Percentiles rank a stretch among this genome's conserved stretches.
These are phyloP conservation scores for Philonicus albiceps DNA, from an alignment of 2,888 invertebrate genomes.

Conservation along the genomic window DNA sequence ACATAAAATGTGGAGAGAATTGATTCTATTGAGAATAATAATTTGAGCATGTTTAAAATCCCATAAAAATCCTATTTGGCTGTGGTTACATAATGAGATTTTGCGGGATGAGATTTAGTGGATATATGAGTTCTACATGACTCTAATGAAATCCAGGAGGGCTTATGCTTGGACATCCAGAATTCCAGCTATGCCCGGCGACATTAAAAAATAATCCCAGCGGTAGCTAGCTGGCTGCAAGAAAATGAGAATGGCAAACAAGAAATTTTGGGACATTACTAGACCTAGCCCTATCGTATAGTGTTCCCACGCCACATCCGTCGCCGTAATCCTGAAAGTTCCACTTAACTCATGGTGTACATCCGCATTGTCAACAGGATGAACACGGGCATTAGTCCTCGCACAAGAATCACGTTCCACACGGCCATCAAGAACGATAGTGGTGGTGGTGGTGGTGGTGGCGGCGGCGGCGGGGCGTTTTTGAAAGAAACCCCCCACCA, in stretches of 20 bases:
- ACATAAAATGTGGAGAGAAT: constrained; percentile 18
- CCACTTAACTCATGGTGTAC: neutral
- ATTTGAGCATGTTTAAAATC: constrained; percentile 45
- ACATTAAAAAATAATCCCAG: neutral
- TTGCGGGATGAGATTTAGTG: neutral
- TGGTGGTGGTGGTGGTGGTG: neutral
- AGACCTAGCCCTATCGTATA: neutral
- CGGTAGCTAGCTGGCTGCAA: neutral
- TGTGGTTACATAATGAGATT: constrained; percentile 19
- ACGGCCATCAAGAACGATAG: neutral
- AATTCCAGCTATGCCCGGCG: neutral
- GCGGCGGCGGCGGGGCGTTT: neutral
- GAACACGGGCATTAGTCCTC: neutral
- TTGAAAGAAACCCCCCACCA: neutral
- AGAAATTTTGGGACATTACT: neutral
- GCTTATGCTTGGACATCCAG: neutral
- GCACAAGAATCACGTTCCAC: neutral
- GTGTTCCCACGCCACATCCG: neutral
- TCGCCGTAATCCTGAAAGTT: neutral
- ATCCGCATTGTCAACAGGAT: neutral
- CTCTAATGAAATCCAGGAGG: neutral
- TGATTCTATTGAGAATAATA: constrained; percentile 45
- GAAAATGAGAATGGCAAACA: neutral
- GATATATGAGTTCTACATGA: neutral
- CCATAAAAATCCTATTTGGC: constrained; percentile 45